Base-by-base conservation (phyloP, 92 coral and sea anemone species). In the Phymanthus crucifer region DNA sequence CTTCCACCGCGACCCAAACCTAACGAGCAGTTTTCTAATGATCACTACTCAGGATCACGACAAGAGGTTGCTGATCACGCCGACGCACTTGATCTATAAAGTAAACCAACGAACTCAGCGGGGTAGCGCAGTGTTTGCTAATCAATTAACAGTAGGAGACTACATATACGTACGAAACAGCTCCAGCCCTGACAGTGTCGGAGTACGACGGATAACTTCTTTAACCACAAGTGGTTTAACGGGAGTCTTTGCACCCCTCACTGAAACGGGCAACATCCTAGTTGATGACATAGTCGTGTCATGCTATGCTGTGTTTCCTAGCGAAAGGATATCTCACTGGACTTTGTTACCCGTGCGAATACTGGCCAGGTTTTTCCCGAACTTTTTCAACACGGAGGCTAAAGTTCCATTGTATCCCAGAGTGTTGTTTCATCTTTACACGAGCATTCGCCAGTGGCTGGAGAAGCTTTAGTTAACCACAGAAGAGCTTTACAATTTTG, bases 211-310 rank as follows among this genome's bases (percentile, higher is more conserved):
- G 43, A 88, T 96, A n/a, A 75, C 77, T 19, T 56, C 72, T 16
- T 54, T 96, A 29, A 69, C 40, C 50, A 66, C 74, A 37, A 74
- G 78, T 21, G 57, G 48, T 40, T 70, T 83, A 31, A 71, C 36
- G 17, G 99, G 99, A 5, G 92, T 84, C 3, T 91, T 86, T 74
- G 99, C 99, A 7, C 99, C 99, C 29, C 89, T 96, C 58, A 96
- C 98, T n/a, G 91, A 93, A 85, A 83, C 91, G 12, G 99, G 99
- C 18, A 96, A 87, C 74, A 84, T 96, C 32, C 46, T 93, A 0
- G 99, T 96, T 56, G 93, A 96, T 70, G 83, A 85, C 37, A 78
- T 91, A 12, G 80, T 91, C 1, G 92, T 90, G n/a, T 96, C 99
- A 1, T 93, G 99, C 37, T 96, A 96, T 69, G 99, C 98, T 12